Conservation (phyloP, 64 coral and sea anemone genomes). For the Catalaphyllia jardinei region DNA sequence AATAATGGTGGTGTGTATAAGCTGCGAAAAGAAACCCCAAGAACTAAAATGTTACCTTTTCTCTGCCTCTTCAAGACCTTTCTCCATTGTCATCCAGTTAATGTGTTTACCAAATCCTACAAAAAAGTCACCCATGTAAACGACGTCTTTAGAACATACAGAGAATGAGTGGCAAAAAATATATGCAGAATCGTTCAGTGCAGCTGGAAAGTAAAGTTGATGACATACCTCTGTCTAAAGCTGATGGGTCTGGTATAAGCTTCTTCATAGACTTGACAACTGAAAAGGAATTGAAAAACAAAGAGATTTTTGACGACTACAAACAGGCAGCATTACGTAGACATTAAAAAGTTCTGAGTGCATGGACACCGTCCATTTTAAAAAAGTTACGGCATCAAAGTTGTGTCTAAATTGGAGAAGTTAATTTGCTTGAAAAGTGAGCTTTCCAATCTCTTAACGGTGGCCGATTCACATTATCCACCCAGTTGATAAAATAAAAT, state of each 20-base stretch:
- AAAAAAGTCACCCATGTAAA: neutral
- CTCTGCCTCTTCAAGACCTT: conserved; percentile 71
- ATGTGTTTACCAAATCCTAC: conserved; percentile 83
- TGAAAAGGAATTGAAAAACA: neutral
- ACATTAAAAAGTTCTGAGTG: too few relatives aligned
- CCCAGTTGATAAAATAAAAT: too few relatives aligned
- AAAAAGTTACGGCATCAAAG: too few relatives aligned
- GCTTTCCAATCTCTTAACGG: too few relatives aligned
- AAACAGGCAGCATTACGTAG: neutral
- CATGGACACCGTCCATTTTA: too few relatives aligned
- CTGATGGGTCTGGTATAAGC: conserved; percentile 45
- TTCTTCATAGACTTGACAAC: conserved; percentile 86
- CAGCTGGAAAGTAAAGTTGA: too few relatives aligned
- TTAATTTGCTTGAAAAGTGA: too few relatives aligned
- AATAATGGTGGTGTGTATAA: too few relatives aligned
- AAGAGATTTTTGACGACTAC: neutral
- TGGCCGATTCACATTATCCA: too few relatives aligned
- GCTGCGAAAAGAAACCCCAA: neutral
- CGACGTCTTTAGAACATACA: neutral
- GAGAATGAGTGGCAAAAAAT: neutral
- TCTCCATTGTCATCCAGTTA: conserved; percentile 56
- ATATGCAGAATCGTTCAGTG: neutral
- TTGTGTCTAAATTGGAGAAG: too few relatives aligned
- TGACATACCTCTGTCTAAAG: conserved; percentile 49
- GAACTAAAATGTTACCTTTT: conserved; percentile 49